phyloP scores from a whole-genome alignment of 2,797 vertebrate genomes.

The Semotilus atromaculatus region DNA sequence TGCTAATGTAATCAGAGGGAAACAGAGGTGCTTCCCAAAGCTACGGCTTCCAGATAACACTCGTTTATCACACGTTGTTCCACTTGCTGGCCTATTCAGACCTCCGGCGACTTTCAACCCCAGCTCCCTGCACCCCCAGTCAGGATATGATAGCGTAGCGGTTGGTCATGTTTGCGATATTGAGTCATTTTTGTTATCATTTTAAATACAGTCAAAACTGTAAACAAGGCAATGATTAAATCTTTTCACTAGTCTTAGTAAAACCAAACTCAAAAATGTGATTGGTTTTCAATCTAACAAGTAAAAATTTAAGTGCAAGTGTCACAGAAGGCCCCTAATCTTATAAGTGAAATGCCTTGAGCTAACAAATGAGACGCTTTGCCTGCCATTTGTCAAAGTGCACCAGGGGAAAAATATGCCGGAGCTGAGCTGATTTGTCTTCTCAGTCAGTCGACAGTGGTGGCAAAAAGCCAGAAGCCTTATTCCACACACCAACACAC shows the following conservation, averaged over 20 bases:
- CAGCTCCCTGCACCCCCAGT: conserved; percentile 51
- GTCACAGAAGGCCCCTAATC: conserved; percentile 68
- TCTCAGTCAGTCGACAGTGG: conserved; percentile 52
- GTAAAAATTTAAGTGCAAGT: conserved; percentile 47
- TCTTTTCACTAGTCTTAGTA: conserved; percentile 28
- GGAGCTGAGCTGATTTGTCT: conserved; percentile 65
- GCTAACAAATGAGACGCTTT: conserved; percentile 72
- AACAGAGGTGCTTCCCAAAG: conserved; percentile 78
- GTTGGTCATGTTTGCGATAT: conserved; percentile 32
- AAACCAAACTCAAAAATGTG: conserved; percentile 24
- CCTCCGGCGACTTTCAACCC: conserved; percentile 50
- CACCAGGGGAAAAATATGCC: conserved; percentile 67
- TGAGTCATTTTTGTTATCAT: conserved; percentile 9
- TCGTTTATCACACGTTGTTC: conserved; percentile 79
- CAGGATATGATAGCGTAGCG: conserved; percentile 36
- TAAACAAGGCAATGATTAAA: conserved; percentile 45
- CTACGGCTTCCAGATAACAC: conserved; percentile 78
- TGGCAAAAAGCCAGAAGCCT: conserved; percentile 58
- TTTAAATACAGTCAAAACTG: background rate
- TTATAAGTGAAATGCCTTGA: conserved; percentile 60
- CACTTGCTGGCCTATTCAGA: conserved; percentile 65
- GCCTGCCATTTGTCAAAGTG: conserved; percentile 74
- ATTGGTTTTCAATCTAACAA: conserved; percentile 14
- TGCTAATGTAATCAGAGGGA: conserved; percentile 78
- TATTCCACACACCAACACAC: conserved; percentile 45